Percentiles rank a stretch among this genome's conserved stretches.
Conservation (phyloP, 1,140 invertebrate species). For the Drosophila ogumai region DNA sequence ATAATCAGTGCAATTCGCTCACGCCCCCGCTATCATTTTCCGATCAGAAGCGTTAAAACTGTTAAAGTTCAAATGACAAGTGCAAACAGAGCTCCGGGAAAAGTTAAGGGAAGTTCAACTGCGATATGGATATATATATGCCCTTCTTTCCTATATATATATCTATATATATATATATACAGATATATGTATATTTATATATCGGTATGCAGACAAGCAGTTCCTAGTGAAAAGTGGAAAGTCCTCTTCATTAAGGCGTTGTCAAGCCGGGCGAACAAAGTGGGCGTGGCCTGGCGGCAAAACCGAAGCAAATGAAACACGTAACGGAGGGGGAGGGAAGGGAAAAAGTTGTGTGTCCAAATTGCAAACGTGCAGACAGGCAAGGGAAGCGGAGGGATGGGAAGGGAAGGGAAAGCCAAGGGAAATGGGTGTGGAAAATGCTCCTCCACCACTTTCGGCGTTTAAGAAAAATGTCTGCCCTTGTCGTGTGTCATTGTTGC, state of each 20-base stretch:
- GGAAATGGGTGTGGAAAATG: slow-evolving; percentile 2
- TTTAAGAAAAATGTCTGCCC: slow-evolving; percentile 70
- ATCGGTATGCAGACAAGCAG: slow-evolving; percentile 12
- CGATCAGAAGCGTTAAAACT: slow-evolving; percentile 42
- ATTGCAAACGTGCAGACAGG: slow-evolving; percentile 19
- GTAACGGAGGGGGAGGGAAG: slow-evolving; percentile 41
- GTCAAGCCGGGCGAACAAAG: slow-evolving; percentile 6
- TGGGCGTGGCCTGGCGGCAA: slow-evolving; percentile 7
- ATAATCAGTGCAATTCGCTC: slow-evolving; percentile 21
- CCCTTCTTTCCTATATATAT: neutral
- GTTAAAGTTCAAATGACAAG: slow-evolving; percentile 61
- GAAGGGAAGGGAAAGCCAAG: neutral
- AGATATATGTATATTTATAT: neutral
- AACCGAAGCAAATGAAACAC: slow-evolving; percentile 62
- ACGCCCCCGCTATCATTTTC: slow-evolving; percentile 50
- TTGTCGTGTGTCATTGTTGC: slow-evolving; percentile 68
- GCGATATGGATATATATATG: slow-evolving; percentile 39
- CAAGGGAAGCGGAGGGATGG: no score
- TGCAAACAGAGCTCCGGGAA: slow-evolving; percentile 49
- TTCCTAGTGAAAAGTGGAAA: slow-evolving; percentile 9
- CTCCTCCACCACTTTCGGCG: slow-evolving; percentile 20
- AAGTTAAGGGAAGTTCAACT: slow-evolving; percentile 37
- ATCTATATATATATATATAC: neutral
- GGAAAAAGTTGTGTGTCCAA: slow-evolving; percentile 19
- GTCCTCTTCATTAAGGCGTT: slow-evolving; percentile 32